phyloP scores from a whole-genome alignment of 2,888 invertebrate genomes.

The Callimorpha dominula region DNA sequence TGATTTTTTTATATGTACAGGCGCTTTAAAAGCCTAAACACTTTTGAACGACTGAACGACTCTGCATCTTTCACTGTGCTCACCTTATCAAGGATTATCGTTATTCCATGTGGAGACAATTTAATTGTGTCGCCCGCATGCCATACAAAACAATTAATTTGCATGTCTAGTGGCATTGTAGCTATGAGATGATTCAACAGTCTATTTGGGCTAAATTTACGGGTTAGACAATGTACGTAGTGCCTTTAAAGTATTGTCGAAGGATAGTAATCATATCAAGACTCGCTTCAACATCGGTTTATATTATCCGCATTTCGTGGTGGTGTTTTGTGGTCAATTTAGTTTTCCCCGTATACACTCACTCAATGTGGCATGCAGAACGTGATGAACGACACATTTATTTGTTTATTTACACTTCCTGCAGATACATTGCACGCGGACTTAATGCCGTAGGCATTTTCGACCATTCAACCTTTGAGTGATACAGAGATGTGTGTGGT shows the following conservation, averaged over 20 bases:
- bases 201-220: constrained; percentile 2
- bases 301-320: neutral
- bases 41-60: constrained; percentile 3
- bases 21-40: neutral
- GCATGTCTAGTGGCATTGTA: constrained; percentile 31
- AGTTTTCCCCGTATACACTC: neutral
- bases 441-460: too few relatives aligned
- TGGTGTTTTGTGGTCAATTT: neutral
- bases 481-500: too few relatives aligned
- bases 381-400: neutral
- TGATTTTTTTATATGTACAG: too few relatives aligned
- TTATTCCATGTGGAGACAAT: constrained; percentile 52
- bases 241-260: too few relatives aligned
- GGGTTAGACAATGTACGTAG: neutral
- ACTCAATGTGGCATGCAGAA: neutral
- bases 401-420: too few relatives aligned
- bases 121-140: constrained; percentile 50
- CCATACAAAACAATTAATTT: constrained; percentile 54
- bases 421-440: too few relatives aligned
- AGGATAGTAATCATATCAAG: too few relatives aligned
- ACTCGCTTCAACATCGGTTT: too few relatives aligned
- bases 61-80: constrained; percentile 29
- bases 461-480: too few relatives aligned
- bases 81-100: constrained; percentile 51
- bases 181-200: constrained; percentile 12